Percentiles rank a stretch among this genome's conserved stretches.
These are phyloP conservation scores for Erebia ligea DNA, from an alignment of 2,888 invertebrate genomes.

Conservation along the genomic window DNA sequence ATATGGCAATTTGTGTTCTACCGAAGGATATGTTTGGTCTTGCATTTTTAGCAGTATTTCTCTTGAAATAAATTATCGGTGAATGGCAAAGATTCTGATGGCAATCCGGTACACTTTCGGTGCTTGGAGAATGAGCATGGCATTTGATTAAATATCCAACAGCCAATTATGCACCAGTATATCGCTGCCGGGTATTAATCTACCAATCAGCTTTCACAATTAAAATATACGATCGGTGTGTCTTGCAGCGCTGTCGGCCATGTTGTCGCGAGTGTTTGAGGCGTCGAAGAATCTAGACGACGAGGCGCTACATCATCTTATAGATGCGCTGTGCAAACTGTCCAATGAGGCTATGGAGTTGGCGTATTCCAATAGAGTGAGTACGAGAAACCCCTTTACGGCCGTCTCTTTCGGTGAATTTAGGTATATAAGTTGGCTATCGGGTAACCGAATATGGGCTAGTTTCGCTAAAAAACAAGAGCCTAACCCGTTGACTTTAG, in stretches of 20 bases:
- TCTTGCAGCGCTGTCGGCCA: slow-evolving; percentile 88
- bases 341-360: slow-evolving; percentile 98
- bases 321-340: slow-evolving; percentile 97
- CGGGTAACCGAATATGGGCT: no score
- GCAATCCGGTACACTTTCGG: background rate
- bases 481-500: no score
- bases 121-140: slow-evolving; percentile 33
- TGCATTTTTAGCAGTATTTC: background rate
- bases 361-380: slow-evolving; percentile 95
- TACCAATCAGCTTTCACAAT: background rate
- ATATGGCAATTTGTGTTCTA: background rate
- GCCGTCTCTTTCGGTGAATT: background rate
- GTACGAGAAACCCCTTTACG: slow-evolving; percentile 42
- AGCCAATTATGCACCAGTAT: background rate
- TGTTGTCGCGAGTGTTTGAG: slow-evolving; percentile 96
- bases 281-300: slow-evolving; percentile 97
- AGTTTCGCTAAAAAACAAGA: no score
- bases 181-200: background rate
- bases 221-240: background rate
- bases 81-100: background rate
- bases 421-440: no score
- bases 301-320: slow-evolving; percentile 96
- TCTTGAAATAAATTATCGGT: no score
- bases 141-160: background rate
- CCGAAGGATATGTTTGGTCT: background rate